Evolutionary conservation across 2,888 invertebrate species (phyloP), one percentile per base, ranked within the genome.

Genomic region (Anarsia innoxiella): DNA sequence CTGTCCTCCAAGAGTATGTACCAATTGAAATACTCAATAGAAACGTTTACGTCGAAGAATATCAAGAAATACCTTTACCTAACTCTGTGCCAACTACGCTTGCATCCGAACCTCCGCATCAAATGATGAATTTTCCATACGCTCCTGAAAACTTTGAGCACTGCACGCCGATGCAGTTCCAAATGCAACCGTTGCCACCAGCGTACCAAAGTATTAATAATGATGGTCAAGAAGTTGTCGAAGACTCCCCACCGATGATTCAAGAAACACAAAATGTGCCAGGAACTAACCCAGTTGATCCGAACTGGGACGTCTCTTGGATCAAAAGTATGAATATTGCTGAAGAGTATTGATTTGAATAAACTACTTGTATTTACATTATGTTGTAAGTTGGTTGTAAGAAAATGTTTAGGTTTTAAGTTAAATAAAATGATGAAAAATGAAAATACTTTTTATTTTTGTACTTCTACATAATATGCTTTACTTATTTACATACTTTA

Each of bases 261-360:
- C 49, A 50, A 9, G 49, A 49, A 26, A 2, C 26, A 46, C 37
- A 19, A 19, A n/a, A 19, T 19, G 19, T 2, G 30, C 45, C 0
- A 39, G 48, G 1, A 47, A 49, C 55, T 5, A 50, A 42, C 36
- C 49, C 52, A 2, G 32, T 50, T 1, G 63, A 58, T 1, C 57
- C 53, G 16, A 68, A 48, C 36, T 73, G 68, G 63, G 74, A 76
- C 35, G 42, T 69, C n/a, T 73, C 77, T 0, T 76, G 76, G 77
- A 61, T 76, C 19, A 59, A 51, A 9, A 57, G 59, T 39, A 59
- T 73, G 34, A 47, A 68, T 11, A 46, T 49, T 9, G 66, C 67
- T 27, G 70, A 71, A 1, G 67, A 70, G 29, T 58, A 45, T 44
- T 65, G n/a, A n/a, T n/a, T n/a, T n/a, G n/a, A n/a, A n/a, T n/a